Percentiles rank a stretch among this genome's conserved stretches.
phyloP scores from a whole-genome alignment of 2,113 vertebrate genomes.

The Cyphomyrus discorhynchus region DNA sequence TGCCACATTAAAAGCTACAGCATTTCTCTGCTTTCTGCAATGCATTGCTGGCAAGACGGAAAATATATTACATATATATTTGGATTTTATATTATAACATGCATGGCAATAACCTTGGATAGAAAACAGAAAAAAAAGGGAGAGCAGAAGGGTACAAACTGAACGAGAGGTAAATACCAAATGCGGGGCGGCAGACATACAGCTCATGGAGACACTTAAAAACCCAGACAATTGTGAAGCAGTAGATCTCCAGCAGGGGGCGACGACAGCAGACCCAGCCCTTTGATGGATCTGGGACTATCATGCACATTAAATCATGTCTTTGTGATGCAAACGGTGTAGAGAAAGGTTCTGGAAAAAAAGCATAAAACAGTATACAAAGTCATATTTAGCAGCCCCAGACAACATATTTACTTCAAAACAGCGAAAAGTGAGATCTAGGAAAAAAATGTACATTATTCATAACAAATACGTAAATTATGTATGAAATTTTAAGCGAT shows the following conservation, averaged over 20 bases:
- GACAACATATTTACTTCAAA: background rate
- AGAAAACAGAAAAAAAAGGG: background rate
- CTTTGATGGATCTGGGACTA: background rate
- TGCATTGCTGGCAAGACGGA: background rate
- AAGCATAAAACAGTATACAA: background rate
- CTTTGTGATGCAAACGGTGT: slow-evolving; percentile 14
- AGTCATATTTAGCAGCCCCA: background rate
- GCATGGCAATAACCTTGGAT: background rate
- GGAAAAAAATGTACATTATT: background rate
- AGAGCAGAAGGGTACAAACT: background rate
- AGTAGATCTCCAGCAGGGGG: slow-evolving; percentile 6
- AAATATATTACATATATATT: background rate
- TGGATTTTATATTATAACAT: slow-evolving; percentile 9
- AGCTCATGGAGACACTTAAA: background rate
- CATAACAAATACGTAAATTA: background rate
- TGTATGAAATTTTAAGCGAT: background rate
- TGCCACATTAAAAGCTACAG: background rate
- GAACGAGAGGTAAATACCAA: background rate
- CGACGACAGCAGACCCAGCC: background rate
- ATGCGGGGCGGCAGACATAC: background rate
- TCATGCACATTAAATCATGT: slow-evolving; percentile 15
- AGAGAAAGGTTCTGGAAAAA: slow-evolving; percentile 14
- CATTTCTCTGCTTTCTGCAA: background rate
- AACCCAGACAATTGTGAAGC: slow-evolving; percentile 6
- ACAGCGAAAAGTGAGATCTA: background rate